Conservation (phyloP, 2,113 vertebrate species). For the Acrocephalus kingi region DNA sequence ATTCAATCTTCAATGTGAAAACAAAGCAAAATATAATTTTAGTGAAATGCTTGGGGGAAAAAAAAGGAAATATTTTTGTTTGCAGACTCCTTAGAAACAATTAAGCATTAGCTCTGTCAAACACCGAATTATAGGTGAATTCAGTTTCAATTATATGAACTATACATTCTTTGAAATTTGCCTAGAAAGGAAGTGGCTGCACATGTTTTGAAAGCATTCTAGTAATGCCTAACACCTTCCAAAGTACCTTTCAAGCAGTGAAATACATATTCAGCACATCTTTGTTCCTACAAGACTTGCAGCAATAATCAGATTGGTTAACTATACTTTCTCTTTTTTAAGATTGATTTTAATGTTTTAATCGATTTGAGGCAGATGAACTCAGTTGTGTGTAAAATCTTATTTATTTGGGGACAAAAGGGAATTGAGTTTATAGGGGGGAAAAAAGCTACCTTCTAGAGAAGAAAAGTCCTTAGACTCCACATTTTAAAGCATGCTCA, state of each 20-base stretch:
- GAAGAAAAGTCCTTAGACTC: neutral
- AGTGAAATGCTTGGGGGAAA: slow-evolving; percentile 64
- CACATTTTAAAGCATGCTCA: neutral
- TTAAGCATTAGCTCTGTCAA: slow-evolving; percentile 71
- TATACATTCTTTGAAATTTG: slow-evolving; percentile 72
- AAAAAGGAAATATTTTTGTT: slow-evolving; percentile 71
- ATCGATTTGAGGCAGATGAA: slow-evolving; percentile 73
- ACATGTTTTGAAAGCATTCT: slow-evolving; percentile 62
- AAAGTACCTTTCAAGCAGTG: slow-evolving; percentile 55
- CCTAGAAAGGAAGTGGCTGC: slow-evolving; percentile 68
- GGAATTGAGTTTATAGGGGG: slow-evolving; percentile 16
- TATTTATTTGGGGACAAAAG: slow-evolving; percentile 66
- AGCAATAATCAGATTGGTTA: slow-evolving; percentile 73
- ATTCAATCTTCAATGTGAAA: slow-evolving; percentile 54
- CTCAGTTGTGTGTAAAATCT: slow-evolving; percentile 70
- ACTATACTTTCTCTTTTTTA: slow-evolving; percentile 60
- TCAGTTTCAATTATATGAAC: slow-evolving; percentile 71
- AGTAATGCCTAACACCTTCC: slow-evolving; percentile 48
- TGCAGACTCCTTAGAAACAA: slow-evolving; percentile 72
- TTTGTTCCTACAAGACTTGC: slow-evolving; percentile 59
- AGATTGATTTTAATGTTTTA: slow-evolving; percentile 73
- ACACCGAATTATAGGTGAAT: slow-evolving; percentile 71
- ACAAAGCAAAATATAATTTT: slow-evolving; percentile 56
- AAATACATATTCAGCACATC: slow-evolving; percentile 63
- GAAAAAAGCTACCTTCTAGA: neutral